Percentiles rank a stretch among this genome's conserved stretches.
Evolutionary conservation across 53 echinoderm and acorn worm genomes (phyloP).

Genomic region (Holothuria scabra): DNA sequence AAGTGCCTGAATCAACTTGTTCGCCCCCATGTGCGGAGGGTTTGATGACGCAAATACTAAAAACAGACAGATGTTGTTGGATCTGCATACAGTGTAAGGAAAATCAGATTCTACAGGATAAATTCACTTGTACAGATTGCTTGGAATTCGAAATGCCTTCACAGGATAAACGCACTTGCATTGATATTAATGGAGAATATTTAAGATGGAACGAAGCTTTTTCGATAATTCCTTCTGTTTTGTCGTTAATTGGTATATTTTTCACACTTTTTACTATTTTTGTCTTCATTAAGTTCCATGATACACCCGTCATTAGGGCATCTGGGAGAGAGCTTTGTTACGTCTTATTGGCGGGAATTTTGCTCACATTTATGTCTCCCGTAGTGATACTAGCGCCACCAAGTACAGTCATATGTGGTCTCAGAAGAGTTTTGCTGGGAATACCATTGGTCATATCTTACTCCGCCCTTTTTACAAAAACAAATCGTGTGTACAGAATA

Average conservation of each 20-base stretch:
- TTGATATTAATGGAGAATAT: constrained; percentile 71
- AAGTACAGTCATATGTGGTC: constrained; percentile 72
- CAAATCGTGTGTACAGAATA: constrained; percentile 94
- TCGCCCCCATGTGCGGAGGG: constrained; percentile 73
- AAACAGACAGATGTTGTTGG: constrained; percentile 88
- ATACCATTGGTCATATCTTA: constrained; percentile 91
- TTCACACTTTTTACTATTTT: constrained; percentile 75
- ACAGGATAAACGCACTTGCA: constrained; percentile 62
- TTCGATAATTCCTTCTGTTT: constrained; percentile 75
- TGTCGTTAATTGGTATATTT: constrained; percentile 77
- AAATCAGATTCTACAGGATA: constrained; percentile 68
- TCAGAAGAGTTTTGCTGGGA: constrained; percentile 82
- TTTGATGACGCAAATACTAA: constrained; percentile 52
- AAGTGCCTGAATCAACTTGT: constrained; percentile 74
- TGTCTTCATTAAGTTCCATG: constrained; percentile 82
- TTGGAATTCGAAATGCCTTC: constrained; percentile 57
- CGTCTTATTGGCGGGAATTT: constrained; percentile 86
- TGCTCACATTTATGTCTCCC: constrained; percentile 78
- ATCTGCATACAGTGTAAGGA: constrained; percentile 77
- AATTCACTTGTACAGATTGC: constrained; percentile 81
- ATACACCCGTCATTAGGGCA: constrained; percentile 93
- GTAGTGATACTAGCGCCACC: constrained; percentile 83
- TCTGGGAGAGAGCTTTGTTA: constrained; percentile 95
- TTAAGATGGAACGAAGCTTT: constrained; percentile 83
- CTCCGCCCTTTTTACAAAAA: constrained; percentile 96